Evolutionary conservation across 2,113 vertebrate species (phyloP).

Genomic region (Pogonocichla stellata): DNA sequence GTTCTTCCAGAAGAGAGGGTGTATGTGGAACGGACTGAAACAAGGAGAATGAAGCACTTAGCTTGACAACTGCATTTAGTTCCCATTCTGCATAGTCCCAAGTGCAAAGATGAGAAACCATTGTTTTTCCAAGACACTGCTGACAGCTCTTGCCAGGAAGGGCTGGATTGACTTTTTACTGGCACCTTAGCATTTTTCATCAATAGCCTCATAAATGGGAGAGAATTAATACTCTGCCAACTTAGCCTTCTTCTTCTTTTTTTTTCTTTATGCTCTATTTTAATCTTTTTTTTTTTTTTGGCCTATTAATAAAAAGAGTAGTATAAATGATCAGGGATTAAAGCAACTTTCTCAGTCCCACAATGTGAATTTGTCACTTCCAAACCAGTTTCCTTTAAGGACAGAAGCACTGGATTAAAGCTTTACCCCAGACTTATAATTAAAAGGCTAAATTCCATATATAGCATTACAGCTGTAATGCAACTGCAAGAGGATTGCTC

Average conservation of each 20-base stretch:
- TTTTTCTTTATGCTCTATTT: neutral
- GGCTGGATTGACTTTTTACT: conserved; percentile 27
- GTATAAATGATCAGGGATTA: neutral
- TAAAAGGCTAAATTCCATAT: conserved; percentile 67
- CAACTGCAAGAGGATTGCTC: conserved; percentile 55
- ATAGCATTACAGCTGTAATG: conserved; percentile 53
- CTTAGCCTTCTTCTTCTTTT: neutral
- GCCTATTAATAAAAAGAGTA: neutral
- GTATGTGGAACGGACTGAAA: neutral
- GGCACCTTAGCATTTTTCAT: conserved; percentile 43
- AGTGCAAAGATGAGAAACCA: neutral
- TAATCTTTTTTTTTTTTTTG: neutral
- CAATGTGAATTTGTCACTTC: conserved; percentile 41
- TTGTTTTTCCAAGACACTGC: neutral
- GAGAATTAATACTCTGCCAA: neutral
- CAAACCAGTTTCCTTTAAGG: conserved; percentile 33
- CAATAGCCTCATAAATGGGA: conserved; percentile 29
- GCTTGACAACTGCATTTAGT: neutral
- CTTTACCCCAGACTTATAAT: conserved; percentile 55
- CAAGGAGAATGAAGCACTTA: neutral
- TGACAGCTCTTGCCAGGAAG: conserved; percentile 28
- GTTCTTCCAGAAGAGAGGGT: neutral
- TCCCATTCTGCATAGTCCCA: neutral
- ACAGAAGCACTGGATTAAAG: conserved; percentile 48
- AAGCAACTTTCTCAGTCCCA: conserved; percentile 5